Evolutionary conservation across 2,113 vertebrate species (phyloP).

Genomic region (Seriola quinqueradiata): DNA sequence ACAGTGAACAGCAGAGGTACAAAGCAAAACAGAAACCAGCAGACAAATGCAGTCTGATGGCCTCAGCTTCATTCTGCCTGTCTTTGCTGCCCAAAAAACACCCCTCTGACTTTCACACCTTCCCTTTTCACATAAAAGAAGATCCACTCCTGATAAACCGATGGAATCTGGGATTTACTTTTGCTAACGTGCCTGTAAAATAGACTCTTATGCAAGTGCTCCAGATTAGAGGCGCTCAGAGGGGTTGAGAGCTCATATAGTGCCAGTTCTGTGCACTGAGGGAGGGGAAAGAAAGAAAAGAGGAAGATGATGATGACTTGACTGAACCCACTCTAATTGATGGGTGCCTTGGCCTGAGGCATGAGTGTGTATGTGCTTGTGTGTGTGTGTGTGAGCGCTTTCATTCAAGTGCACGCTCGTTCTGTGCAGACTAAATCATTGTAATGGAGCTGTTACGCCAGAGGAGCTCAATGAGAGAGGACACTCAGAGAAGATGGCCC

Average conservation of each 20-base stretch:
- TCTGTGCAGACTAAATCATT: slow-evolving; percentile 60
- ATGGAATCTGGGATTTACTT: slow-evolving; percentile 45
- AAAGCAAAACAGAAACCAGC: slow-evolving; percentile 41
- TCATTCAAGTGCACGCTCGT: slow-evolving; percentile 25
- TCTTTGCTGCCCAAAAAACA: slow-evolving; percentile 47
- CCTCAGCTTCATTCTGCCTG: slow-evolving; percentile 40
- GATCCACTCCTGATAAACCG: background rate
- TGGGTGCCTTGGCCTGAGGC: slow-evolving; percentile 60
- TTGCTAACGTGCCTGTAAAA: slow-evolving; percentile 43
- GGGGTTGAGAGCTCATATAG: slow-evolving; percentile 57
- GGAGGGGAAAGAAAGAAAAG: slow-evolving; percentile 25
- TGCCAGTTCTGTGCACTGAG: slow-evolving; percentile 57
- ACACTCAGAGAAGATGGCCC: slow-evolving; percentile 60
- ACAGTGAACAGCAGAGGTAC: slow-evolving; percentile 35
- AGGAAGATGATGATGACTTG: slow-evolving; percentile 67
- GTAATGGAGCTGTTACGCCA: slow-evolving; percentile 63
- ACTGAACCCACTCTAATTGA: slow-evolving; percentile 75
- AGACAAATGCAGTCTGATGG: slow-evolving; percentile 47
- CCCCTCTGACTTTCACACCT: slow-evolving; percentile 43
- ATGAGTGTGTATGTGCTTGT: background rate
- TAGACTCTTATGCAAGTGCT: slow-evolving; percentile 67
- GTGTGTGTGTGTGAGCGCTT: background rate
- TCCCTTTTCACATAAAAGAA: slow-evolving; percentile 31
- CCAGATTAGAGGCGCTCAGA: slow-evolving; percentile 59
- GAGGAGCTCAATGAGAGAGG: slow-evolving; percentile 58